Conservation (phyloP, 2,888 invertebrate species). For the Drosophila maculinotata region DNA sequence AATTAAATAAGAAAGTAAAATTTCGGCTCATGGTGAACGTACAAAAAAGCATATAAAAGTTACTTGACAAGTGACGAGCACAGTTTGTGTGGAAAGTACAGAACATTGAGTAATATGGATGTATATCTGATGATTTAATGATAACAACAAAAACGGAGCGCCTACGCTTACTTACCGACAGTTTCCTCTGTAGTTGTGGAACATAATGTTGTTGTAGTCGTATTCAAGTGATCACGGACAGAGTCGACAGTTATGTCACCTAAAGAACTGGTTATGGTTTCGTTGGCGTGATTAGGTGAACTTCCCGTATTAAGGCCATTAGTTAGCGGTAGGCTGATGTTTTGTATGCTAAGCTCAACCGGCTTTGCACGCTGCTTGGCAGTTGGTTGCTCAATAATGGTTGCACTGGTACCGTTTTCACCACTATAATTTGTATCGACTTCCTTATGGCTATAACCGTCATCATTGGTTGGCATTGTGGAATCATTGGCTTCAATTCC, state of each 20-base stretch:
- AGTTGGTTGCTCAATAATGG: conserved; percentile 59
- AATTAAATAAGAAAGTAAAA: conserved; percentile 34
- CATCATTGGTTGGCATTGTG: conserved; percentile 84
- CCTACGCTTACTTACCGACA: conserved; percentile 75
- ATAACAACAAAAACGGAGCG: conserved; percentile 6
- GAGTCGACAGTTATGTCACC: conserved; percentile 98
- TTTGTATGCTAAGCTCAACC: conserved; percentile 69
- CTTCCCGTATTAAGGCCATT: conserved; percentile 87
- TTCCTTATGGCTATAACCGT: conserved; percentile 78
- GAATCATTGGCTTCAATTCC: conserved; percentile 60
- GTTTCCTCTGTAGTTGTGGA: conserved; percentile 85
- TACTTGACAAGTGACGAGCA: conserved; percentile 16
- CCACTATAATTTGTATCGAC: conserved; percentile 38
- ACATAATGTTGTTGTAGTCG: conserved; percentile 84
- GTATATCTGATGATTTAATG: background rate
- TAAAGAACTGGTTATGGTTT: conserved; percentile 87
- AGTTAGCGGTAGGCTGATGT: conserved; percentile 82
- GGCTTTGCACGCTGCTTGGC: conserved; percentile 57
- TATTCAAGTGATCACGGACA: conserved; percentile 92
- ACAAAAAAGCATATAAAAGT: background rate
- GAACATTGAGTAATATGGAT: conserved; percentile 1
- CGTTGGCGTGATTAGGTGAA: conserved; percentile 84
- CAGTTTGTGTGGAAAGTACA: background rate
- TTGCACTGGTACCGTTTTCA: conserved; percentile 9
- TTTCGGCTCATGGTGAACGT: background rate